Percentiles rank a stretch among this genome's conserved stretches.
These are phyloP conservation scores for Myotis planiceps DNA, from an alignment of 2,797 vertebrate species.

Conservation along the genomic window DNA sequence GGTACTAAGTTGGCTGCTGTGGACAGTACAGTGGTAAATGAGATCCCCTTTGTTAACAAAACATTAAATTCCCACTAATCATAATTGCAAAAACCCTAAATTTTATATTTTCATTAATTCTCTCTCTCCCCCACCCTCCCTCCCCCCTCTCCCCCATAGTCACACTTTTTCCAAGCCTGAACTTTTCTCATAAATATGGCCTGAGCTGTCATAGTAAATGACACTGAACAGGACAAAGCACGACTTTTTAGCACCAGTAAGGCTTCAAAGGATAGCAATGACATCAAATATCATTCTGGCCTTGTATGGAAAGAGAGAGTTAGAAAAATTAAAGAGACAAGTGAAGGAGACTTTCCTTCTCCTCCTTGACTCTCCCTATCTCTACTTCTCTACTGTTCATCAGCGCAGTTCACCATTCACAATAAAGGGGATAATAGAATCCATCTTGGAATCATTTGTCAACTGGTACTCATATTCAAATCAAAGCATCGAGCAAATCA, in stretches of 20 bases:
- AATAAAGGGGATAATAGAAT: background rate
- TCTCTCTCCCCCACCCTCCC: no score
- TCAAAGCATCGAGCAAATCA: background rate
- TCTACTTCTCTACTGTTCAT: background rate
- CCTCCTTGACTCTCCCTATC: background rate
- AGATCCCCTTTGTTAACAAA: background rate
- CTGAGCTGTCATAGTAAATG: background rate
- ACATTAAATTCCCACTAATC: background rate
- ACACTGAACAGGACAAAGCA: background rate
- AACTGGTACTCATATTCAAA: background rate
- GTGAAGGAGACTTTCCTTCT: background rate
- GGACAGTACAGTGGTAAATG: background rate
- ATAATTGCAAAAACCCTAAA: background rate
- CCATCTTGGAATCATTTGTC: background rate
- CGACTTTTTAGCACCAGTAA: background rate
- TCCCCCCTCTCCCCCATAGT: background rate
- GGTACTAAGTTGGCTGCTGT: no score
- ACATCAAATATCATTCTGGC: background rate
- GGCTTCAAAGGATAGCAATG: background rate
- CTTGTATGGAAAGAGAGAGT: background rate
- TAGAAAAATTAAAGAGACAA: constrained; percentile 3
- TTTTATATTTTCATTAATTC: background rate
- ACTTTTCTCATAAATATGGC: background rate
- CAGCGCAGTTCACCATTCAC: background rate
- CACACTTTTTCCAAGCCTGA: background rate